Evolutionary conservation across 2,888 invertebrate genomes (phyloP).

Genomic region (Pyralis farinalis): DNA sequence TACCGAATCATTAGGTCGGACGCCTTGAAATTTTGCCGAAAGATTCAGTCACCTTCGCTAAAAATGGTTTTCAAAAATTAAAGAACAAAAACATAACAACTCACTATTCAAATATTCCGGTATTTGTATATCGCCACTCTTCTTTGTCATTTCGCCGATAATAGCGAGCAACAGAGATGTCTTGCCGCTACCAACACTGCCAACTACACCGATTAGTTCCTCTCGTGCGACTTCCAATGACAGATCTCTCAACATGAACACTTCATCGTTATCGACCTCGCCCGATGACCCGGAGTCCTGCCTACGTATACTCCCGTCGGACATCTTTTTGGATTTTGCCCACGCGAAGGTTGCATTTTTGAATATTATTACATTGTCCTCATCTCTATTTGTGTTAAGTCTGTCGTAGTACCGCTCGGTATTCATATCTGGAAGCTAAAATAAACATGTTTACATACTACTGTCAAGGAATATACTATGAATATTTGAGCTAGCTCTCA

Average conservation of each 20-base stretch:
- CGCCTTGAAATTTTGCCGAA: too few species aligned
- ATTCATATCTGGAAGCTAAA: conserved; percentile 83
- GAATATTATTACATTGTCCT: conserved; percentile 80
- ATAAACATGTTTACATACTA: conserved; percentile 9
- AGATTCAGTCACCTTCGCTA: too few species aligned
- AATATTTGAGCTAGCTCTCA: too few species aligned
- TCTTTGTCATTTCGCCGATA: conserved; percentile 90
- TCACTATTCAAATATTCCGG: conserved; percentile 84
- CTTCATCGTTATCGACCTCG: conserved; percentile 39
- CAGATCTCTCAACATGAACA: conserved; percentile 56
- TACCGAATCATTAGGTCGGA: too few species aligned
- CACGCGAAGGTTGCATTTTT: conserved; percentile 83
- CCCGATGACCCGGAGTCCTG: conserved; percentile 51
- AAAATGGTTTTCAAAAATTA: too few species aligned
- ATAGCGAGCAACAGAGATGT: conserved; percentile 92
- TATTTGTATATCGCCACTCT: conserved; percentile 85
- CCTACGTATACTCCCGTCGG: conserved; percentile 43
- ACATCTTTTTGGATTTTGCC: conserved; percentile 71
- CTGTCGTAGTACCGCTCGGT: conserved; percentile 82
- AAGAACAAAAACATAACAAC: conserved; percentile 18
- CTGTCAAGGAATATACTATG: too few species aligned
- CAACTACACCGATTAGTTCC: conserved; percentile 92
- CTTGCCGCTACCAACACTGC: conserved; percentile 95
- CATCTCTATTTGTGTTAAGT: conserved; percentile 65
- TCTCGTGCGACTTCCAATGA: conserved; percentile 78